These are phyloP conservation scores for Virgularia gustaviana DNA, from an alignment of 92 coral and sea anemone genomes.

Conservation along the genomic window DNA sequence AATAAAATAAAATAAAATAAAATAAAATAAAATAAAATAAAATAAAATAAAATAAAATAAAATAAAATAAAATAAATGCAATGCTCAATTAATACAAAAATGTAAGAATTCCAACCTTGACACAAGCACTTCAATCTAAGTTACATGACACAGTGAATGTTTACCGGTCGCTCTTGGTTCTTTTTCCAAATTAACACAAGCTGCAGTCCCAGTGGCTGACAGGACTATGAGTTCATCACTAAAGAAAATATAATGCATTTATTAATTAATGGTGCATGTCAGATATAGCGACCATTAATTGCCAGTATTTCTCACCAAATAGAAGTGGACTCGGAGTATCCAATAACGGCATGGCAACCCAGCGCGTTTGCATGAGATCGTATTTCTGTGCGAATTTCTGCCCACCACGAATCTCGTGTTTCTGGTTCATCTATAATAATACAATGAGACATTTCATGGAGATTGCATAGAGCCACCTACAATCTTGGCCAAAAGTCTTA, in stretches of 20 bases:
- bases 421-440: conserved; percentile 99
- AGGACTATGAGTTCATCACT: conserved; percentile 91
- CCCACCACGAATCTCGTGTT: conserved; percentile 99
- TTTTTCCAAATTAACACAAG: conserved; percentile 65
- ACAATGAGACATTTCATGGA: not conserved
- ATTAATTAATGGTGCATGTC: not conserved
- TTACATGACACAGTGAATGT: conserved; percentile 9
- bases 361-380: conserved; percentile 88
- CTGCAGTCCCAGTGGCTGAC: conserved; percentile 98
- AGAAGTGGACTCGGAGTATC: conserved; percentile 86
- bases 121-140: conserved; percentile 9
- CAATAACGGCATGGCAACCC: conserved; percentile 96
- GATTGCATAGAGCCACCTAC: not conserved
- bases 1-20: too few species aligned
- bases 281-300: too few species aligned
- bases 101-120: not conserved
- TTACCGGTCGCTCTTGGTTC: not conserved
- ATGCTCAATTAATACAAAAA: not conserved
- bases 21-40: too few species aligned
- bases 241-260: not conserved
- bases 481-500: too few species aligned
- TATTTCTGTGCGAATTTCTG: conserved; percentile 90
- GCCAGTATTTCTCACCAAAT: conserved; percentile 91
- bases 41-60: too few species aligned
- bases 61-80: not conserved